Percentiles rank a stretch among this genome's conserved stretches.
phyloP scores from a whole-genome alignment of 1,140 invertebrate genomes.

The Orchesella cincta region DNA sequence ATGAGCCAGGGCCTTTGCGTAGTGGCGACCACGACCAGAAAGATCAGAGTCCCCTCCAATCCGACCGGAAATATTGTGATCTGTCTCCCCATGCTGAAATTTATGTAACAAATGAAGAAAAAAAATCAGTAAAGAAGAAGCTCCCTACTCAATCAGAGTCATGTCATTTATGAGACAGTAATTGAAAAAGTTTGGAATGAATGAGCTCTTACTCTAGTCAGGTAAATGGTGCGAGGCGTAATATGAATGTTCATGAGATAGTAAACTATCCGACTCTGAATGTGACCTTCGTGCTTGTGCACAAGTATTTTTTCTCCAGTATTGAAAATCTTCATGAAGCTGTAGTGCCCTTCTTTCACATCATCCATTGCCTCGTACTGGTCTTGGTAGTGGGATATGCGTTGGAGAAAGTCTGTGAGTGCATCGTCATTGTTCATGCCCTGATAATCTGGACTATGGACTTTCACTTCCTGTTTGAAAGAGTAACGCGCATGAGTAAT shows the following conservation, averaged over 20 bases:
- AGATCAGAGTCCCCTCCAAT: constrained; percentile 96
- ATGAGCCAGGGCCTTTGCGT: constrained; percentile 75
- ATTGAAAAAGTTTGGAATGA: no score
- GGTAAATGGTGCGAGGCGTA: constrained; percentile 93
- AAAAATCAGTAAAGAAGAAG: no score
- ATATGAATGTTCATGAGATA: constrained; percentile 99
- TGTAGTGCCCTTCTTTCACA: constrained; percentile 50
- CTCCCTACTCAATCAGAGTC: no score
- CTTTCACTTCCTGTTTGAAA: constrained; percentile 99
- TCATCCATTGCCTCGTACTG: constrained; percentile 91
- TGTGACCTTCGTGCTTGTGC: constrained; percentile 93
- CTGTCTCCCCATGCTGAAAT: constrained; percentile 97
- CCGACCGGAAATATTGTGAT: constrained; percentile 86
- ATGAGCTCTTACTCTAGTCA: no score
- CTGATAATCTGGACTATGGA: constrained; percentile 96
- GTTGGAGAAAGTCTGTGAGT: constrained; percentile 87
- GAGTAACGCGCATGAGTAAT: no score
- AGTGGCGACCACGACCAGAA: constrained; percentile 75
- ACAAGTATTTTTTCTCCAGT: constrained; percentile 85
- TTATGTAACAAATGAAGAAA: no score
- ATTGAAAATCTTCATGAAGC: constrained; percentile 65
- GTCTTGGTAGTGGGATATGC: constrained; percentile 94
- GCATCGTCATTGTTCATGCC: constrained; percentile 92
- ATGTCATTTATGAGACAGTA: no score
- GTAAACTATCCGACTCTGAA: constrained; percentile 97